Conservation (phyloP, 2,797 vertebrate species). For the Kryptolebias ocellatus region DNA sequence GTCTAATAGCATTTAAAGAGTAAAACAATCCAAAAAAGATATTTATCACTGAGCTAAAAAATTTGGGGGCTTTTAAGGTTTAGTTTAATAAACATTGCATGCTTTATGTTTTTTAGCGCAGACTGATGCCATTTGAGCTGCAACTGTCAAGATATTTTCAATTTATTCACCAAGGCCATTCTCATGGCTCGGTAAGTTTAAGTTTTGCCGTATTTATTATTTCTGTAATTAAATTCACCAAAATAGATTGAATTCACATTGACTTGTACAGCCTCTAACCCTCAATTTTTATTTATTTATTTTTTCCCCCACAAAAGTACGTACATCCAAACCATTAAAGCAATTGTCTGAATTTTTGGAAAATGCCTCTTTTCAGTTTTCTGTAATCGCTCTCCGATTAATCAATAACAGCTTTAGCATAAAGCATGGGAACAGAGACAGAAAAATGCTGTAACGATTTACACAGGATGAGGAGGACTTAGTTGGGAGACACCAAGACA, state of each 20-base stretch:
- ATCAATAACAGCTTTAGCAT: neutral
- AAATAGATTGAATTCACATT: conserved; percentile 33
- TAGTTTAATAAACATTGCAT: conserved; percentile 77
- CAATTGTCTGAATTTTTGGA: conserved; percentile 19
- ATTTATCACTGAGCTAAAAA: conserved; percentile 74
- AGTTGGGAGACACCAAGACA: neutral
- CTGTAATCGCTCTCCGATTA: neutral
- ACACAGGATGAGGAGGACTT: neutral
- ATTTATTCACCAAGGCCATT: conserved; percentile 44
- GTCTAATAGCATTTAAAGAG: conserved; percentile 75
- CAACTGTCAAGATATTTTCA: conserved; percentile 52
- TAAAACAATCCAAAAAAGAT: conserved; percentile 75
- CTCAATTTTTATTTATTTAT: conserved; percentile 7
- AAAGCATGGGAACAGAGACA: neutral
- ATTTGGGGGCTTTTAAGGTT: conserved; percentile 64
- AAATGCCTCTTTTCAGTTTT: neutral
- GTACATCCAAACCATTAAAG: conserved; percentile 18
- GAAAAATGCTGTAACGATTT: conserved; percentile 2
- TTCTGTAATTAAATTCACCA: conserved; percentile 33
- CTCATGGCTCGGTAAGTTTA: conserved; percentile 41
- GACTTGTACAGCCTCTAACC: conserved; percentile 36
- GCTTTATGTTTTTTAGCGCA: conserved; percentile 67
- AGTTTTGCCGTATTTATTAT: conserved; percentile 26
- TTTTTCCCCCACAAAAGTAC: neutral
- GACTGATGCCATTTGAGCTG: conserved; percentile 66